A percentile compares a stretch with the other conserved stretches of the same genome.
Evolutionary conservation across 1,140 invertebrate species (phyloP).

Genomic region (Vollenhovia emeryi): DNA sequence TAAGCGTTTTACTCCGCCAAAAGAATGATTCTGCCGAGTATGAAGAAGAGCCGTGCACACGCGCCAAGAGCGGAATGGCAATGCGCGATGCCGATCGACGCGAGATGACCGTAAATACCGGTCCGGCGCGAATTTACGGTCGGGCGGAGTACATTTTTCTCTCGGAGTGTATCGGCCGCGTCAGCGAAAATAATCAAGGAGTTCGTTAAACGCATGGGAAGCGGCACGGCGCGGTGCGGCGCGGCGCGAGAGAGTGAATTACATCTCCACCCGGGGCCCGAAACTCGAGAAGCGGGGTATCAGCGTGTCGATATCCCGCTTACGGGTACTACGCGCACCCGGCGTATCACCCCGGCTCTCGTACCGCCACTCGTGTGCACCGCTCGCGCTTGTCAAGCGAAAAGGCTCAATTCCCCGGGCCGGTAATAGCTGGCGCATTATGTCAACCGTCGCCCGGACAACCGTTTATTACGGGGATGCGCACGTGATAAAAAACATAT

Average conservation of each 20-base stretch:
- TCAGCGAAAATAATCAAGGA: slow-evolving; percentile 57
- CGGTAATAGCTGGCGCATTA: slow-evolving; percentile 83
- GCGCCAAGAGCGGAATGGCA: not conserved
- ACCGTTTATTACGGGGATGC: slow-evolving; percentile 82
- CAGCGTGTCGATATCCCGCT: slow-evolving; percentile 20
- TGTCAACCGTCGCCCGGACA: slow-evolving; percentile 84
- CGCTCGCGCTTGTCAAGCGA: slow-evolving; percentile 71
- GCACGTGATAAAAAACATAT: slow-evolving; percentile 79
- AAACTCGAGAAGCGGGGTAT: slow-evolving; percentile 49
- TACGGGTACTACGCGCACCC: not conserved
- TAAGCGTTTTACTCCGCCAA: not conserved
- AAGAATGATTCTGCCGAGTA: not conserved
- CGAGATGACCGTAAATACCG: slow-evolving; percentile 14
- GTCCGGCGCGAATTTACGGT: slow-evolving; percentile 39
- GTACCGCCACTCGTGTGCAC: not conserved
- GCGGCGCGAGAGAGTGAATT: slow-evolving; percentile 46
- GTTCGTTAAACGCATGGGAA: slow-evolving; percentile 49
- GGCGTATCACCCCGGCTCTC: not conserved
- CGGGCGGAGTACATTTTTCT: slow-evolving; percentile 49
- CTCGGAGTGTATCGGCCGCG: slow-evolving; percentile 36
- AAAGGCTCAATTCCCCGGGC: slow-evolving; percentile 77
- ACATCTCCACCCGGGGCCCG: slow-evolving; percentile 45
- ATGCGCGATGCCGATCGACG: not conserved
- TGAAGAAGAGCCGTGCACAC: not conserved
- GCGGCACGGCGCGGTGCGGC: not conserved